phyloP scores from a whole-genome alignment of 2,888 invertebrate genomes.

The Andrena camellia region DNA sequence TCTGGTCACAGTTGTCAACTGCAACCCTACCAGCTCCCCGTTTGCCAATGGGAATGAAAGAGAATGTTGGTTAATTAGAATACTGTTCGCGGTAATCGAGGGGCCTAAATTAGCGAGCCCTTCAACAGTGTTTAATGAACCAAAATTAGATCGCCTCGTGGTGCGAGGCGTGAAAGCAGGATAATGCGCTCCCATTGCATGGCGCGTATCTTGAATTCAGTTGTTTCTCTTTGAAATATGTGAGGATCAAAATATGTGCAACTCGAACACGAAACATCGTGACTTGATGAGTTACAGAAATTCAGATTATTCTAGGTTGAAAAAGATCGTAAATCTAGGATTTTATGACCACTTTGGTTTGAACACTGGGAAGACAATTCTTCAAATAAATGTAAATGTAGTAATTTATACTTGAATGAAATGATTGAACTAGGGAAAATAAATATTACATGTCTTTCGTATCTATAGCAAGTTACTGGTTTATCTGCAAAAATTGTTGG shows the following conservation, averaged over 20 bases:
- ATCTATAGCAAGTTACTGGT: too few species aligned
- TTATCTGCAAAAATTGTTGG: too few species aligned
- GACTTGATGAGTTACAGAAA: not conserved
- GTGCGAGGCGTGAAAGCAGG: too few species aligned
- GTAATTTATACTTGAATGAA: too few species aligned
- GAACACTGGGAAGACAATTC: not conserved
- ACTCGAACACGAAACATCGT: too few species aligned
- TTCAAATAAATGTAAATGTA: too few species aligned
- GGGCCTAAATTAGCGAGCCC: constrained; percentile 11
- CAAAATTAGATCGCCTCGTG: constrained; percentile 5
- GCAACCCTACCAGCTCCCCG: constrained; percentile 9
- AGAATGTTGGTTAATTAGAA: constrained; percentile 36
- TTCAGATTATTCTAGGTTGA: not conserved
- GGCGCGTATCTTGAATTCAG: too few species aligned
- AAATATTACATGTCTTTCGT: not conserved
- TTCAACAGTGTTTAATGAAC: constrained; percentile 8
- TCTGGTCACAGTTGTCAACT: constrained; percentile 41
- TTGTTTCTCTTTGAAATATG: too few species aligned
- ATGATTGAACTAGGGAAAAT: not conserved
- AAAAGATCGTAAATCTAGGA: not conserved
- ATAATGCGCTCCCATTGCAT: too few species aligned
- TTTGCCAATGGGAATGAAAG: not conserved
- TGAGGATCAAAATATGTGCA: too few species aligned
- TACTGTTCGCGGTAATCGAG: constrained; percentile 33
- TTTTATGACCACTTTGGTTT: not conserved